Evolutionary conservation across 2,797 vertebrate genomes (phyloP).

Genomic region (Carcharodon carcharias): DNA sequence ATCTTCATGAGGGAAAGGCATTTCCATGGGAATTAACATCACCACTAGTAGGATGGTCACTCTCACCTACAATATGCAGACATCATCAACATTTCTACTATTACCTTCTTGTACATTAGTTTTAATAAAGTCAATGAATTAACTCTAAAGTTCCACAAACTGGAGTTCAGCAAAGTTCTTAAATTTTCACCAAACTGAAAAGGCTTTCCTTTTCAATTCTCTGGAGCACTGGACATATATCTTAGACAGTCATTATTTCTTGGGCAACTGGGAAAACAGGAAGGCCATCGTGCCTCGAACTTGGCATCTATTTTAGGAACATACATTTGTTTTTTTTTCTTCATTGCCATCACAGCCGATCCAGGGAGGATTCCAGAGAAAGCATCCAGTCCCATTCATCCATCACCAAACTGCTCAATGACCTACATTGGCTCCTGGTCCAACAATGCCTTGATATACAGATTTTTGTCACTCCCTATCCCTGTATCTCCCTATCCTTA

Average conservation of each 20-base stretch:
- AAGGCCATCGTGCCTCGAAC: background rate
- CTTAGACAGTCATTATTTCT: background rate
- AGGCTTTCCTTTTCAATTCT: background rate
- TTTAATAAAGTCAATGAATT: background rate
- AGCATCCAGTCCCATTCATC: background rate
- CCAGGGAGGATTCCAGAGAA: background rate
- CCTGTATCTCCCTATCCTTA: background rate
- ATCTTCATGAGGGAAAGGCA: background rate
- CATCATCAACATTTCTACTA: background rate
- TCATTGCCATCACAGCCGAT: background rate
- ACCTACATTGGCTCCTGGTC: background rate
- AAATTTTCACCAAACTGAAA: background rate
- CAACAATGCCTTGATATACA: background rate
- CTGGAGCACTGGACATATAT: background rate
- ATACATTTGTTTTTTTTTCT: background rate
- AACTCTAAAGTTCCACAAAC: background rate
- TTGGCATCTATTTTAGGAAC: background rate
- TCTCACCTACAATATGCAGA: background rate
- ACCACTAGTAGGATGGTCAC: background rate
- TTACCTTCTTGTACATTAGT: background rate
- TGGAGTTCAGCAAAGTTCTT: background rate
- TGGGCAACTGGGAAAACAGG: background rate
- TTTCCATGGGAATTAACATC: background rate
- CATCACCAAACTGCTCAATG: background rate
- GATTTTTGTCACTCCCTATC: background rate